Conservation (phyloP, 2,888 invertebrate species). For the Ochropleura leucogaster region DNA sequence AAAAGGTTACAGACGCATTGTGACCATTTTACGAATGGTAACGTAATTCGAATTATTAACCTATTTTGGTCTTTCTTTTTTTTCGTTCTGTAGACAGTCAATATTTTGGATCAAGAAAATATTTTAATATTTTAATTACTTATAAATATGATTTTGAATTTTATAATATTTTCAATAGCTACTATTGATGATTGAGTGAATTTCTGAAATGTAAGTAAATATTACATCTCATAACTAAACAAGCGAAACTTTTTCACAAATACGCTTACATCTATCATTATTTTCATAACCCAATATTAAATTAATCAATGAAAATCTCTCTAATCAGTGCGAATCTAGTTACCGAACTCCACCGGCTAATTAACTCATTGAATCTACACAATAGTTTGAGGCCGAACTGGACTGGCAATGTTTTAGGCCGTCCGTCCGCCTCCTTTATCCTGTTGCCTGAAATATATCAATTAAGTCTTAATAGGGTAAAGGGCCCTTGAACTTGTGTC, state of each 20-base stretch:
- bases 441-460: constrained; percentile 46
- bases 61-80: no score
- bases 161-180: not conserved
- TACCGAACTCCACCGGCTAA: constrained; percentile 37
- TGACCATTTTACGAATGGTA: no score
- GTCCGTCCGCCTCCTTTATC: constrained; percentile 34
- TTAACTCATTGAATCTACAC: constrained; percentile 52
- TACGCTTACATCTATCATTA: no score
- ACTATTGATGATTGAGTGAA: not conserved
- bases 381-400: constrained; percentile 49
- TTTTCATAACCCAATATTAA: constrained; percentile 3
- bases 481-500: constrained; percentile 17
- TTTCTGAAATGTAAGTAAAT: not conserved
- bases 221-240: not conserved
- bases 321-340: not conserved
- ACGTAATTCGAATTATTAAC: no score
- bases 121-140: not conserved
- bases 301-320: constrained; percentile 8
- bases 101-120: not conserved
- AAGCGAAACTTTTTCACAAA: not conserved
- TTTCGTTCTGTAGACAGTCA: not conserved
- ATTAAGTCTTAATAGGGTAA: constrained; percentile 54
- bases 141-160: not conserved
- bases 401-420: constrained; percentile 20
- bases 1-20: no score